A percentile compares a stretch with the other conserved stretches of the same genome.
Conservation (phyloP, 2,888 invertebrate species). For the Drosophila sordidula region DNA sequence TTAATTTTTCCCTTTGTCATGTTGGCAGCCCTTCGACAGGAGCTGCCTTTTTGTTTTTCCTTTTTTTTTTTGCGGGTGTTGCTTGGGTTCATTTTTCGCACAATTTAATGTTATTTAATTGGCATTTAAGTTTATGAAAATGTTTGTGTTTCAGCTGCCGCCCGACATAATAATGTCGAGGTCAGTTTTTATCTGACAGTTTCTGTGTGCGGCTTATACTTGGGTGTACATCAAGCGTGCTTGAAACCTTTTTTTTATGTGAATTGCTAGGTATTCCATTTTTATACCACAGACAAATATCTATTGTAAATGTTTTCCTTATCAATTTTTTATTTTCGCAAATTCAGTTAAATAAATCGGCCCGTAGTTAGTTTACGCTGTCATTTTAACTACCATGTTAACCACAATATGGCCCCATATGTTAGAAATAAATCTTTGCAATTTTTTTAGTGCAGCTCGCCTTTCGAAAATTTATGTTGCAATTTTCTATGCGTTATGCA, state of each 20-base stretch:
- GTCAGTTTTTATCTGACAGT: constrained; percentile 48
- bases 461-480: constrained; percentile 61
- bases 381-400: constrained; percentile 67
- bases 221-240: constrained; percentile 6
- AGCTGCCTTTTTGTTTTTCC: constrained; percentile 13
- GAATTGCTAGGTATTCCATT: constrained; percentile 5
- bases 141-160: constrained; percentile 51
- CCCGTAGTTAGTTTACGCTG: constrained; percentile 64
- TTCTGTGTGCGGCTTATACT: neutral
- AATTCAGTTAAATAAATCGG: constrained; percentile 56
- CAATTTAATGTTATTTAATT: constrained; percentile 81
- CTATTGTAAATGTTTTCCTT: neutral
- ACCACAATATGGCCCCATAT: constrained; percentile 57
- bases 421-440: constrained; percentile 31
- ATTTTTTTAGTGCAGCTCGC: constrained; percentile 7
- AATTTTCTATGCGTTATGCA: constrained; percentile 69
- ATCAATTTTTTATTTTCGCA: constrained; percentile 2
- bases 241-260: neutral
- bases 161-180: constrained; percentile 42
- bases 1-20: constrained; percentile 79
- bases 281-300: neutral
- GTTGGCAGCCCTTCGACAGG: constrained; percentile 74
- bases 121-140: constrained; percentile 77
- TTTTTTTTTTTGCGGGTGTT: constrained; percentile 18
- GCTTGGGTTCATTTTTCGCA: constrained; percentile 66